A percentile compares a stretch with the other conserved stretches of the same genome.
Evolutionary conservation across 2,888 invertebrate genomes (phyloP).

Genomic region (Noctua janthina): DNA sequence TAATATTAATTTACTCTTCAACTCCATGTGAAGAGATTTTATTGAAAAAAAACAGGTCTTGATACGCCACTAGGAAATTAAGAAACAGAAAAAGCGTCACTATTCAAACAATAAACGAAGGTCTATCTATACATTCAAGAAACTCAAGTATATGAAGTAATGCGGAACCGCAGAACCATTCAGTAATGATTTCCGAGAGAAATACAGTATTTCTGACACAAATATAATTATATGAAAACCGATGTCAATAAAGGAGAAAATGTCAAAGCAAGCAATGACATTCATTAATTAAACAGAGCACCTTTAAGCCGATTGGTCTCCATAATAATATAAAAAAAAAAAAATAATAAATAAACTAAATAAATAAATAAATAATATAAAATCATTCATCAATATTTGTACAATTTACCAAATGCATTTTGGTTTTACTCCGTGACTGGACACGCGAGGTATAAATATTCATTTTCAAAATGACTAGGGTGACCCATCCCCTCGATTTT

Average conservation of each 20-base stretch:
- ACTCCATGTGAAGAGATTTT: not conserved
- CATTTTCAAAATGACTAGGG: conserved; percentile 53
- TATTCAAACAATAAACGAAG: not conserved
- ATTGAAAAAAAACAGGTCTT: not conserved
- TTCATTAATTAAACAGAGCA: conserved; percentile 66
- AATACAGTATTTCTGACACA: not conserved
- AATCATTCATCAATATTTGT: conserved; percentile 62
- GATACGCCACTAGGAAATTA: not conserved
- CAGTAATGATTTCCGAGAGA: conserved; percentile 4
- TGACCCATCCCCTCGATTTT: conserved; percentile 54
- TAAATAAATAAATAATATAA: conserved; percentile 47
- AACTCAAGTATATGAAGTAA: not conserved
- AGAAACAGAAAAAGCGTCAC: not conserved
- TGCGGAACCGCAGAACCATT: not conserved
- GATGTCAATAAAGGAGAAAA: not conserved
- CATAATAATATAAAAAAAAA: conserved; percentile 50
- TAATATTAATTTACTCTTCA: not conserved
- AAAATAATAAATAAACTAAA: too few relatives aligned
- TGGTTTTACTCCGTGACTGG: conserved; percentile 41
- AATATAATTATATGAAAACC: conserved; percentile 2
- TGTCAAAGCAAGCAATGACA: conserved; percentile 44
- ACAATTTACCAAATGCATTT: conserved; percentile 64
- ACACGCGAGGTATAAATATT: conserved; percentile 62
- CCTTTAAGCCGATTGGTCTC: conserved; percentile 55
- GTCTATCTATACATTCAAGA: too few relatives aligned